A percentile compares a stretch with the other conserved stretches of the same genome.
Conservation (phyloP, 30 jellyfish, hydroid and myxozoan genomes). For the Aurelia aurita complex sp. Pacific region DNA sequence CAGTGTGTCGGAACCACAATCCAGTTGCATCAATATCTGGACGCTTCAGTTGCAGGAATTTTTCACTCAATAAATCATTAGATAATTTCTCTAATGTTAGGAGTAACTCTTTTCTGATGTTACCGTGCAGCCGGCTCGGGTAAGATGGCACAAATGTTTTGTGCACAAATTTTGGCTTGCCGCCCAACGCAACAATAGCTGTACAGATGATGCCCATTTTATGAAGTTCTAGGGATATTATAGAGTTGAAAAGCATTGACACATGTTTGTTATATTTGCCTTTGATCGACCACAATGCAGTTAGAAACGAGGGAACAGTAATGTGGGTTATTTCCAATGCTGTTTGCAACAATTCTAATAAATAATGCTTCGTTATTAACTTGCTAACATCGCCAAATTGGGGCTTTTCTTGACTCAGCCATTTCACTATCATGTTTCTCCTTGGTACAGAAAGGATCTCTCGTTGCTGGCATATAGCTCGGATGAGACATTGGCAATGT, state of each 20-base stretch:
- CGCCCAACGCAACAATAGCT: constrained; percentile 24
- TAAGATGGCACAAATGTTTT: constrained; percentile 24
- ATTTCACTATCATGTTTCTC: constrained; percentile 30
- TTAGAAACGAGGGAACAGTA: constrained; percentile 21
- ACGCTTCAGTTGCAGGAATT: constrained; percentile 5
- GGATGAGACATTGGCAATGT: constrained; percentile 58
- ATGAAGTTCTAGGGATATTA: background rate
- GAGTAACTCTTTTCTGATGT: constrained; percentile 7
- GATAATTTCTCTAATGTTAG: constrained; percentile 43
- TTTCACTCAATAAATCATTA: background rate
- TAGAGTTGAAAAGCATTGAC: background rate
- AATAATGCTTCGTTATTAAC: constrained; percentile 32
- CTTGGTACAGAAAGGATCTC: constrained; percentile 40
- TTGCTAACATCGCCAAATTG: constrained; percentile 30
- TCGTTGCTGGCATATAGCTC: constrained; percentile 57
- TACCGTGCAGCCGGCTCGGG: constrained; percentile 36
- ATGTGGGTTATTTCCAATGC: constrained; percentile 58
- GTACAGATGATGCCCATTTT: constrained; percentile 17
- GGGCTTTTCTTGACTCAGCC: constrained; percentile 46
- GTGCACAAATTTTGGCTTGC: constrained; percentile 32
- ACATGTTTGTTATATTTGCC: constrained; percentile 11
- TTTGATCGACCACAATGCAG: constrained; percentile 46
- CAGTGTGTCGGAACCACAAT: constrained; percentile 16
- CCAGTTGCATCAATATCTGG: constrained; percentile 20
- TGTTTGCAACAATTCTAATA: constrained; percentile 21